Conservation (phyloP, 2,797 vertebrate genomes). For the Spinibarbus caldwelli region DNA sequence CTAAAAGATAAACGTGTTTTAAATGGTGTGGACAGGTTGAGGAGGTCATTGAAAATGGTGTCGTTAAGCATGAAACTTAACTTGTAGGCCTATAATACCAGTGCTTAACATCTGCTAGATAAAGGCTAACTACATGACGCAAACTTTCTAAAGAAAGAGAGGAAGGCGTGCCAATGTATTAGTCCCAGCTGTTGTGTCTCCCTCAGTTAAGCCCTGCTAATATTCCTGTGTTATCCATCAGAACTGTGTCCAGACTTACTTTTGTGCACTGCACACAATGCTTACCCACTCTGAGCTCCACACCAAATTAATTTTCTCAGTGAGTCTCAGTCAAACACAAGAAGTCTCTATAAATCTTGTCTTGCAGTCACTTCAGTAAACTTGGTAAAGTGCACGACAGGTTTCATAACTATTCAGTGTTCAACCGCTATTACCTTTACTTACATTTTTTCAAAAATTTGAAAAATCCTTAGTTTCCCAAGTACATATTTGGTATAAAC, state of each 20-base stretch:
- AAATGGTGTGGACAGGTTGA: slow-evolving; percentile 8
- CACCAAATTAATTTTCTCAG: neutral
- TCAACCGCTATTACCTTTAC: neutral
- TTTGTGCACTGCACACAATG: slow-evolving; percentile 3
- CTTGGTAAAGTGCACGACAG: neutral
- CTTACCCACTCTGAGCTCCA: neutral
- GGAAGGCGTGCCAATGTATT: slow-evolving; percentile 29
- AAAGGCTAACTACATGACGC: slow-evolving; percentile 34
- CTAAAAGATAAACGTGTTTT: slow-evolving; percentile 12
- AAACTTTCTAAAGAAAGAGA: slow-evolving; percentile 49
- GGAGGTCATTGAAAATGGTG: neutral
- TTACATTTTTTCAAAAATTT: neutral
- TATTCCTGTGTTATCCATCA: slow-evolving; percentile 36
- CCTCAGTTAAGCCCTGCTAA: slow-evolving; percentile 43
- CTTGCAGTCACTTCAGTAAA: neutral
- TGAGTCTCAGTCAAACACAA: neutral
- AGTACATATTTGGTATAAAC: neutral
- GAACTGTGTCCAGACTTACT: slow-evolving; percentile 37
- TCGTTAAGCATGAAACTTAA: slow-evolving; percentile 9
- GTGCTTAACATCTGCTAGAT: slow-evolving; percentile 26
- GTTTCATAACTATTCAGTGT: neutral
- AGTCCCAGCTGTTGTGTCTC: slow-evolving; percentile 51
- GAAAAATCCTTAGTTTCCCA: neutral
- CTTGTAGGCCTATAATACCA: slow-evolving; percentile 27
- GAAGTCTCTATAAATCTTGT: neutral